Evolutionary conservation across 2,888 invertebrate species (phyloP).

Genomic region (Plutella xylostella): DNA sequence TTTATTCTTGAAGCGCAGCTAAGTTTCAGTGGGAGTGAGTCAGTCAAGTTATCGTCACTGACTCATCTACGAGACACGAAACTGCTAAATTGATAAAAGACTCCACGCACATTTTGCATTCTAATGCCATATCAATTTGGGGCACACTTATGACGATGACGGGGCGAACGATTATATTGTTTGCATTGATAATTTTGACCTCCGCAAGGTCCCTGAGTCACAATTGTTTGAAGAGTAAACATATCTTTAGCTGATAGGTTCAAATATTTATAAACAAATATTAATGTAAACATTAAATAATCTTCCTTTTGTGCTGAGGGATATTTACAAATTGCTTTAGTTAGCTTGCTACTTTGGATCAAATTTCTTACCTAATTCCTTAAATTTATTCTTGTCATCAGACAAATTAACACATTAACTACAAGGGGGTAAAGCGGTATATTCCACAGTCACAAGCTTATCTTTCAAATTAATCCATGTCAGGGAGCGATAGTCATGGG

Average conservation of each 20-base stretch:
- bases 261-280: background rate
- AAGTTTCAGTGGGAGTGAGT: slow-evolving; percentile 41
- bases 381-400: no score
- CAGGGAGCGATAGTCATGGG: slow-evolving; percentile 1
- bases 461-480: slow-evolving; percentile 3
- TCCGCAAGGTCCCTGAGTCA: slow-evolving; percentile 18
- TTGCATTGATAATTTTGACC: slow-evolving; percentile 22
- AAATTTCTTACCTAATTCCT: no score
- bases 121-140: background rate
- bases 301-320: no score
- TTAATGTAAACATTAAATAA: background rate
- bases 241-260: background rate
- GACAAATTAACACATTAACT: no score
- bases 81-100: slow-evolving; percentile 1
- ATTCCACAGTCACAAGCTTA: background rate
- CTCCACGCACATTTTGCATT: background rate
- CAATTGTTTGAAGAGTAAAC: background rate
- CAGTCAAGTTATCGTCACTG: slow-evolving; percentile 43
- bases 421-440: no score
- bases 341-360: no score
- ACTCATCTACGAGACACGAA: slow-evolving; percentile 25
- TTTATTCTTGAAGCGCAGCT: slow-evolving; percentile 36
- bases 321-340: no score
- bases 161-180: slow-evolving; percentile 8
- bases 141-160: no score